Base-by-base conservation (phyloP, 1,140 invertebrate genomes). In the Phymorhynchus buccinoides region DNA sequence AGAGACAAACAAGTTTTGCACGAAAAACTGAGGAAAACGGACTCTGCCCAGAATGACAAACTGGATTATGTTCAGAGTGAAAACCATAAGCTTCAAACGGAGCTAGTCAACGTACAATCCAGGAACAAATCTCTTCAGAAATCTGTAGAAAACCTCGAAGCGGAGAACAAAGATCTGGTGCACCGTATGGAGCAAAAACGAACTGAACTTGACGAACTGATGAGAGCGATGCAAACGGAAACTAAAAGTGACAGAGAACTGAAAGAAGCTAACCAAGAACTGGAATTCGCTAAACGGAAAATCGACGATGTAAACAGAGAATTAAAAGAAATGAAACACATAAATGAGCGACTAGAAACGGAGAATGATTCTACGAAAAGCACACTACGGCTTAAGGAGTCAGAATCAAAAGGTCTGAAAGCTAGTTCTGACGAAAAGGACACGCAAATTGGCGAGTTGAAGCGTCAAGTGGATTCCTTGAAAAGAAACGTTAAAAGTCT, bases 391-490 rank as follows among this genome's bases (percentile, higher is more conserved):
- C 32, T 30, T 18, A 71, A 80, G 56, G 87, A 88, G 18, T 56
- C n/a, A 1, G 81, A 82, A 42, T 39, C 56, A n/a, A 78, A 84
- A 71, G 77, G 75, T 18, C n/a, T 85, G n/a, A 86, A 84, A 75
- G 56, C 32, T 12, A 86, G 84, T 12, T 48, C 42, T 12, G 85
- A 80, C 35, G 80, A 84, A 3, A 84, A 85, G 27, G 81, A 85
- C 44, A 71, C 78, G 1, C 35, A 83, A 30, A 81, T 88, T n/a
- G 39, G 2, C 27, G 77, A 86, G 32, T 44, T 88, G 42, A 85
- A 62, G 48, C 80, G 44, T 14, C 68, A 85, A 41, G n/a, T 78
- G 9, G 84, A 85, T 16, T 32, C 80, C 22, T 37, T 16, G 18
- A 80, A 68, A 32, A 42, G 79, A 0, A 81, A 86, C 52, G 71